These are phyloP conservation scores for Megastigmus dorsalis DNA, from an alignment of 2,888 invertebrate genomes.

Conservation along the genomic window DNA sequence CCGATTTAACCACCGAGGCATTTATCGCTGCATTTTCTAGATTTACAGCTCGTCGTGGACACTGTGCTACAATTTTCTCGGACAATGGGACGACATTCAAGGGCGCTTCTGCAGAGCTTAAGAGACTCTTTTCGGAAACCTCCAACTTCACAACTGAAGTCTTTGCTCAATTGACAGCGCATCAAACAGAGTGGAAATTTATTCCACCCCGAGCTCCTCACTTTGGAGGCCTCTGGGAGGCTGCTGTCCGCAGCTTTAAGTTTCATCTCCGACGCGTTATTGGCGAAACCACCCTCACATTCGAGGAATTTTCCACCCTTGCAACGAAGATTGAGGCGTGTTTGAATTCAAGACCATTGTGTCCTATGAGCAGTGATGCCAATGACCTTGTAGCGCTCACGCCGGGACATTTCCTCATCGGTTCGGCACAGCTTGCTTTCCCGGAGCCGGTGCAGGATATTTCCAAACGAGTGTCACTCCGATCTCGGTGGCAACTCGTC, in stretches of 20 bases:
- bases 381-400: not conserved
- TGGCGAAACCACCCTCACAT: not conserved
- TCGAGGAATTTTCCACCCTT: not conserved
- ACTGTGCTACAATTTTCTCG: conserved; percentile 22
- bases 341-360: not conserved
- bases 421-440: not conserved
- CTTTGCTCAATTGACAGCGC: not conserved
- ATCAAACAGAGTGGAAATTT: not conserved
- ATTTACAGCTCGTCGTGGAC: conserved; percentile 47
- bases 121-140: not conserved
- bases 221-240: not conserved
- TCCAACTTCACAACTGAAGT: not conserved
- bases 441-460: not conserved
- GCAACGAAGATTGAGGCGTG: not conserved
- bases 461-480: not conserved
- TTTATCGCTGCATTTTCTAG: conserved; percentile 47
- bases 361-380: not conserved
- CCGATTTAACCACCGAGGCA: conserved; percentile 31
- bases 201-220: conserved; percentile 10
- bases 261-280: not conserved
- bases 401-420: not conserved
- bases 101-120: conserved; percentile 40
- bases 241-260: not conserved
- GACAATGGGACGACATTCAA: conserved; percentile 47
- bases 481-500: not conserved